Evolutionary conservation across 1,140 invertebrate species (phyloP).

Genomic region (Olivierus martensii): DNA sequence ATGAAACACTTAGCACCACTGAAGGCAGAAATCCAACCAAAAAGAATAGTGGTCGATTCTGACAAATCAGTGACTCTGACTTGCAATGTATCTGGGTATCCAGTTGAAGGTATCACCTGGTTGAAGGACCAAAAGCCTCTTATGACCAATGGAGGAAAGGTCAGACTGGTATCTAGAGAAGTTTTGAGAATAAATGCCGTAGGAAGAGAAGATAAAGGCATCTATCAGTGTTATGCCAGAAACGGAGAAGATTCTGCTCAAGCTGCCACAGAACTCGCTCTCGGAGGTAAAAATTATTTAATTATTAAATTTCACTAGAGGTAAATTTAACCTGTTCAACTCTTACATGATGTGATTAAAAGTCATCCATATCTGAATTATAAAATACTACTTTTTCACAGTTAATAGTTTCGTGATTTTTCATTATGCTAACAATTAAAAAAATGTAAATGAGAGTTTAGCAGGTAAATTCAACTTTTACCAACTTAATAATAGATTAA

Average conservation of each 20-base stretch:
- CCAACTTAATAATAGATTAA: too few relatives aligned
- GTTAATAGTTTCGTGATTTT: too few relatives aligned
- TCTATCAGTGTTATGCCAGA: constrained; percentile 79
- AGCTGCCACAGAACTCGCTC: constrained; percentile 59
- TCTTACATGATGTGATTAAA: too few relatives aligned
- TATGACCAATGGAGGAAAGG: constrained; percentile 31
- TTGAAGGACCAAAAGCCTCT: constrained; percentile 62
- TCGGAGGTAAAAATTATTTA: constrained; percentile 74
- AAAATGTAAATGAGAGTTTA: too few relatives aligned
- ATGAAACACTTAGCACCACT: constrained; percentile 7
- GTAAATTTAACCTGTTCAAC: too few relatives aligned
- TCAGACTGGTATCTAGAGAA: constrained; percentile 24
- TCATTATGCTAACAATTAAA: too few relatives aligned
- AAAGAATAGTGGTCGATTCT: constrained; percentile 38
- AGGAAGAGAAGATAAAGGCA: constrained; percentile 60
- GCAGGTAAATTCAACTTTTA: too few relatives aligned
- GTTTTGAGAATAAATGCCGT: constrained; percentile 48
- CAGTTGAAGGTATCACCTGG: constrained; percentile 18
- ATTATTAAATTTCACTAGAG: too few relatives aligned
- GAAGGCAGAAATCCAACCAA: constrained; percentile 15
- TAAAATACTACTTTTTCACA: too few relatives aligned
- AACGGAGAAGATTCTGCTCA: constrained; percentile 74
- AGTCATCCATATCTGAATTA: too few relatives aligned
- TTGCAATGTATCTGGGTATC: constrained; percentile 19
- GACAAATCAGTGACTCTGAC: constrained; percentile 17